These are phyloP conservation scores for Andrena dorsata DNA, from an alignment of 2,888 invertebrate genomes.

Conservation along the genomic window DNA sequence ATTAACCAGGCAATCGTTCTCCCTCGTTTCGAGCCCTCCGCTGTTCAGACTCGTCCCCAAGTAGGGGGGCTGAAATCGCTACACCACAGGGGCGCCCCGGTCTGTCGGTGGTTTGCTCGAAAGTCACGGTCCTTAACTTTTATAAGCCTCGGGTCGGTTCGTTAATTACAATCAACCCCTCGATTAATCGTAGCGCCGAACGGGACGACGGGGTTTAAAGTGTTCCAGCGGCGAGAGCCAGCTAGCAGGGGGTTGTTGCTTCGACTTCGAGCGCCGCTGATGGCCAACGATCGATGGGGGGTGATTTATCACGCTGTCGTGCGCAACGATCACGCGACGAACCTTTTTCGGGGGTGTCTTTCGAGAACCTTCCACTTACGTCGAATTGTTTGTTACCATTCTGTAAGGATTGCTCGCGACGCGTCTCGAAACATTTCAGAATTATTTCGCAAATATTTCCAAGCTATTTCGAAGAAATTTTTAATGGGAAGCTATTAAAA, in stretches of 20 bases:
- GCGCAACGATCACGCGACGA: conserved; percentile 21
- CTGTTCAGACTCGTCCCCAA: neutral
- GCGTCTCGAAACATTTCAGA: neutral
- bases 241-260: neutral
- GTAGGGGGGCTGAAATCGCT: neutral
- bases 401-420: too few relatives aligned
- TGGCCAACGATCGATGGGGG: conserved; percentile 19
- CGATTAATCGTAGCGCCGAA: conserved; percentile 64
- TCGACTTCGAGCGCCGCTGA: conserved; percentile 5
- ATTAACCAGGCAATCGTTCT: conserved; percentile 79
- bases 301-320: conserved; percentile 32
- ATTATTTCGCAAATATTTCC: neutral
- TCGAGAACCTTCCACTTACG: neutral
- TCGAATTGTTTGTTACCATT: conserved; percentile 13
- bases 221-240: neutral
- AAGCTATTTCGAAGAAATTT: too few relatives aligned
- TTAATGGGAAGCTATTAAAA: too few relatives aligned
- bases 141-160: conserved; percentile 69
- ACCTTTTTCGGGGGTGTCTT: neutral
- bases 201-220: conserved; percentile 38
- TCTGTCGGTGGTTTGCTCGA: conserved; percentile 48
- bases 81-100: conserved; percentile 9
- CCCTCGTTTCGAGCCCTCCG: conserved; percentile 26
- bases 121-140: conserved; percentile 80
- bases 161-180: conserved; percentile 77